These are phyloP conservation scores for Ariopsis seemanni DNA, from an alignment of 2,113 vertebrate genomes.

Conservation along the genomic window DNA sequence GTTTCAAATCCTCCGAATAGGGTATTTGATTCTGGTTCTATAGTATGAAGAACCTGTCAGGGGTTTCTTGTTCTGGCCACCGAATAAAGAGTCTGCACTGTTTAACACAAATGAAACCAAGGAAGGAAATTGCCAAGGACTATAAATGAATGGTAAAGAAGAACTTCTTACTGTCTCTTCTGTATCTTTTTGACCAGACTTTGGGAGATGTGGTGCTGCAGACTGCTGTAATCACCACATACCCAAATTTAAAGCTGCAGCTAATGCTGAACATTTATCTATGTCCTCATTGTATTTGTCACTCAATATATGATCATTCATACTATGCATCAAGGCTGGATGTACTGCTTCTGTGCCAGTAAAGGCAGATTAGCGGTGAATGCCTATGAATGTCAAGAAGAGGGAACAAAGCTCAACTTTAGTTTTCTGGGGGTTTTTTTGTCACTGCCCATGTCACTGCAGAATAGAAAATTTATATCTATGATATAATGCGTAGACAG, in stretches of 20 bases:
- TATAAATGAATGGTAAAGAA: not conserved
- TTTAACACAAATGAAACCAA: constrained; percentile 28
- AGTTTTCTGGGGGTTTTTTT: not conserved
- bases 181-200: constrained; percentile 6
- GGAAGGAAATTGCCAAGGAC: constrained; percentile 19
- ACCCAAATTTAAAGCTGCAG: constrained; percentile 18
- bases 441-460: constrained; percentile 27
- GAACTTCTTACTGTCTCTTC: not conserved
- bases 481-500: constrained; percentile 22
- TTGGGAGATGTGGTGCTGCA: constrained; percentile 15
- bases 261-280: constrained; percentile 26
- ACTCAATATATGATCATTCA: constrained; percentile 45
- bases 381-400: constrained; percentile 66
- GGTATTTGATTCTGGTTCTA: constrained; percentile 25
- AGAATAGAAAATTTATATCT: constrained; percentile 4
- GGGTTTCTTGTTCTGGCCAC: constrained; percentile 51
- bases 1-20: constrained; percentile 6
- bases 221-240: constrained; percentile 7
- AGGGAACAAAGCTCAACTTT: constrained; percentile 36
- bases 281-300: constrained; percentile 37
- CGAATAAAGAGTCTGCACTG: constrained; percentile 4
- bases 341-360: constrained; percentile 25
- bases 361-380: constrained; percentile 63
- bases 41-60: constrained; percentile 33
- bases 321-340: constrained; percentile 69